These are phyloP conservation scores for Plectropomus leopardus DNA, from an alignment of 2,113 vertebrate species.

Conservation along the genomic window DNA sequence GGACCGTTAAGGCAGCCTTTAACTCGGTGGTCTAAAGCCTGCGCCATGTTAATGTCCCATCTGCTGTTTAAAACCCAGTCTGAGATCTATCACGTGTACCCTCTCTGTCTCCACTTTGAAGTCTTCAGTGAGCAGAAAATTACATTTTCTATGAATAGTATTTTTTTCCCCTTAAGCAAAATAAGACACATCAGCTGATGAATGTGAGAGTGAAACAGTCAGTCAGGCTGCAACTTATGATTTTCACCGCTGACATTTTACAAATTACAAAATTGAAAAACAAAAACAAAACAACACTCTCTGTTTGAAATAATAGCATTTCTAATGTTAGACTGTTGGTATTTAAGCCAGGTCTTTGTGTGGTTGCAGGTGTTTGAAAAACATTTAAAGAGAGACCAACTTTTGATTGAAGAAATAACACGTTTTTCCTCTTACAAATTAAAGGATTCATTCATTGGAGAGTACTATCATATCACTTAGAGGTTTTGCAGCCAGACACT, in stretches of 20 bases:
- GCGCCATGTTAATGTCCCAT: not conserved
- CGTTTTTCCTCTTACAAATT: not conserved
- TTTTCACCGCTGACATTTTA: too few relatives aligned
- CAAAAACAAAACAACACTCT: too few relatives aligned
- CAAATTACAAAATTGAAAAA: too few relatives aligned
- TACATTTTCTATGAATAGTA: not conserved
- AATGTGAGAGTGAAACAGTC: not conserved
- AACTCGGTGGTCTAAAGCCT: not conserved
- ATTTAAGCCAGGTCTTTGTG: not conserved
- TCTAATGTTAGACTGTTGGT: not conserved
- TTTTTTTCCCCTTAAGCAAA: not conserved
- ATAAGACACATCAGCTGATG: not conserved
- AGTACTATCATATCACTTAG: too few relatives aligned
- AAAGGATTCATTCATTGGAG: not conserved
- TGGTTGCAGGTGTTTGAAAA: not conserved
- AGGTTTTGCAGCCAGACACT: too few relatives aligned
- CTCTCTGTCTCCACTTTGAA: not conserved
- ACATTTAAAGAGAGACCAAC: not conserved
- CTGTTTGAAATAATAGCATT: too few relatives aligned
- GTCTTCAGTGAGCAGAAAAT: not conserved
- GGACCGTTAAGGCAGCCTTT: not conserved
- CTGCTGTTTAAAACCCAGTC: not conserved
- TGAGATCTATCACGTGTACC: not conserved
- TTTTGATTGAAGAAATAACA: not conserved
- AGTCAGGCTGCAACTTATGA: not conserved